Evolutionary conservation across 2,888 invertebrate species (phyloP), one percentile per base, ranked within the genome.

Genomic region (Protophormia terraenovae): DNA sequence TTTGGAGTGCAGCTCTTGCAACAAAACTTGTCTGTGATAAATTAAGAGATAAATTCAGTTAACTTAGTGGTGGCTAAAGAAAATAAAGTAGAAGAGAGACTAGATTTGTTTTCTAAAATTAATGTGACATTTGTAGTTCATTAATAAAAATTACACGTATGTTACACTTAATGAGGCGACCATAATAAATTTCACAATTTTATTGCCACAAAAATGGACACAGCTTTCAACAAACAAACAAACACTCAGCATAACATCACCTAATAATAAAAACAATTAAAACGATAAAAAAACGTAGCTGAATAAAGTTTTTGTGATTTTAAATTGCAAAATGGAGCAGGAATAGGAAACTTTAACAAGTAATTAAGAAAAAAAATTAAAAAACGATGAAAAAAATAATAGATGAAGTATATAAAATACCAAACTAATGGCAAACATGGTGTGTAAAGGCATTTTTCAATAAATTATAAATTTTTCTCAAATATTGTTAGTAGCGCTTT

Each of bases 71-170:
- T 22, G 27, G n/a, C 32, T 45, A 55, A 19, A 60, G 32, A 16
- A 60, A 12, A 35, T 2, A 6, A 38, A 14, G 12, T 3, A 22
- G 16, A 50, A 27, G 0, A 24, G 29, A 64, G 27, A 27, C 29
- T 24, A 80, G 55, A 80, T 72, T n/a, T n/a, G n/a, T n/a, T 60
- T 71, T 71, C 50, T 41, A 53, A 69, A 81, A 53, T 67, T 14
- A 69, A 69, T 67, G 45, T 73, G 84, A 77, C 84, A 77, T 81
- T 84, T 84, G 77, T 66, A 72, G 84, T 81, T 81, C 84, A 81
- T 84, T 84, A 84, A 84, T 76, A 67, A 72, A 72, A 84, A 72
- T 60, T 73, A 67, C 66, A 53, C 35, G 66, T 78, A 38, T 62
- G 60, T 38, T 67, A 72, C 72, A 71, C 60, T 66, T 78, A 79